phyloP scores from a whole-genome alignment of 92 coral and sea anemone species.

The Muricea muricata region DNA sequence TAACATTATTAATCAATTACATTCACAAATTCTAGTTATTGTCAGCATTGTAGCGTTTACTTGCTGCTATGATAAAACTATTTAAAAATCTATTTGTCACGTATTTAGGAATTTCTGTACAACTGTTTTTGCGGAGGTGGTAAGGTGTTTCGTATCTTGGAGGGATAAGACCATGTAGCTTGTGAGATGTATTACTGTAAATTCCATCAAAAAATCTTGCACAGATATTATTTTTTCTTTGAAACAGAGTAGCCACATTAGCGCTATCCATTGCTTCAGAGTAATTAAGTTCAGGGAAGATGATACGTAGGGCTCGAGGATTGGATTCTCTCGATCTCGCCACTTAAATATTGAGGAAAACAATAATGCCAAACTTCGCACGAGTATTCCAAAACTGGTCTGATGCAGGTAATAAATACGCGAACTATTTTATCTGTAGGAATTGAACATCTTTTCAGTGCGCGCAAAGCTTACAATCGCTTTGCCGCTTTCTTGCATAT shows the following conservation, averaged over 20 bases:
- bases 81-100: no score
- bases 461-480: neutral
- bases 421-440: neutral
- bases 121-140: no score
- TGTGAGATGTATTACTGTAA: no score
- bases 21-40: no score
- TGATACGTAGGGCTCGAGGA: slow-evolving; percentile 30
- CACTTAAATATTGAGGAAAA: slow-evolving; percentile 26
- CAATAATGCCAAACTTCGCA: slow-evolving; percentile 31
- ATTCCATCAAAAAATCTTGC: no score
- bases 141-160: no score
- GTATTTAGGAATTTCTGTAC: slow-evolving; percentile 14
- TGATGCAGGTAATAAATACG: neutral
- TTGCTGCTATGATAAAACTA: no score
- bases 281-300: slow-evolving; percentile 17
- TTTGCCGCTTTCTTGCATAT: slow-evolving; percentile 1
- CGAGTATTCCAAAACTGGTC: slow-evolving; percentile 32
- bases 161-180: no score
- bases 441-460: neutral
- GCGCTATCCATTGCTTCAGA: neutral
- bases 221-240: no score
- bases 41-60: no score
- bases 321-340: slow-evolving; percentile 41
- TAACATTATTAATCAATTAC: no score
- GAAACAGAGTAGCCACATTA: no score